Evolutionary conservation across 2,888 invertebrate species (phyloP), one percentile per base, ranked within the genome.

Genomic region (Amphipyra tragopoginis): DNA sequence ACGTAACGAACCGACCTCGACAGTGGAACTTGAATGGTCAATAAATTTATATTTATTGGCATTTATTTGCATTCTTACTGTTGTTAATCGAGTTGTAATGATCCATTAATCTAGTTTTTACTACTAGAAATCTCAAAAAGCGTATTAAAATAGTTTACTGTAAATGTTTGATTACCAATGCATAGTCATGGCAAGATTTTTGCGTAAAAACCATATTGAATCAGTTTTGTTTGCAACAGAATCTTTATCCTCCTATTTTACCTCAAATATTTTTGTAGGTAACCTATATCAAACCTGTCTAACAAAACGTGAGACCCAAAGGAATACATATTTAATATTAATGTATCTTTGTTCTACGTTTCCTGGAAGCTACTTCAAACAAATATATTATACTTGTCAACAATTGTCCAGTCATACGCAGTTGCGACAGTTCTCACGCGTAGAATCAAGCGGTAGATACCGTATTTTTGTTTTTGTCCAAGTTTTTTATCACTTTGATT

Each of bases 341-440:
- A 48, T 64, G 40, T 39, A 36, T 51, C 48, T 43, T 71, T 65
- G 39, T 42, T 15, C 13, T 8, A 21, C 34, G 29, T 65, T 71
- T 43, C 34, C 49, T 36, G 38, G 38, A 43, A 48, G n/a, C 49
- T 29, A 39, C 21, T 43, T 10, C 21, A 66, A 47, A 57, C 40
- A 26, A 54, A 45, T 40, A 33, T 34, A 60, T 68, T 51, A 43
- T 48, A 48, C 48, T 48, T 65, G 60, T 48, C 50, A 66, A 53
- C 45, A 42, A 63, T 55, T 47, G 7, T 52, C 39, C 40, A 58
- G 39, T 61, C 43, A 51, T 51, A 65, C 57, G 14, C 38, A 58
- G 43, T 67, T 75, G 65, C 66, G 78, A 79, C 77, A 78, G 74
- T 81, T 82, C 80, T 65, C 81, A 83, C 77, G 80, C 56, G 48